phyloP scores from a whole-genome alignment of 2,797 vertebrate genomes.

The Darevskia nairensis region DNA sequence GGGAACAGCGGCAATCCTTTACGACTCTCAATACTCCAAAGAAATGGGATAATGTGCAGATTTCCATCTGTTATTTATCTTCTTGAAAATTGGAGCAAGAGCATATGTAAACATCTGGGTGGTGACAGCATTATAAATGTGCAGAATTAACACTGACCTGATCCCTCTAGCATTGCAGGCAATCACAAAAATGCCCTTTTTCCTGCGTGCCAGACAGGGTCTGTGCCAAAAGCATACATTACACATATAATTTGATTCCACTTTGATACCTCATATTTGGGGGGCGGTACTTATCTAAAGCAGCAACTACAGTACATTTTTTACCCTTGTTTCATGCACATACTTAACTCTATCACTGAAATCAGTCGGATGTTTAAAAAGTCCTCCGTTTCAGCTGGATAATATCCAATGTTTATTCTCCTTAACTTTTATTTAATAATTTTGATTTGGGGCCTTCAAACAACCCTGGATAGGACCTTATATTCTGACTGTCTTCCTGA shows the following conservation, averaged over 20 bases:
- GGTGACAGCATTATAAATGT: conserved; percentile 59
- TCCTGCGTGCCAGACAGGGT: conserved; percentile 56
- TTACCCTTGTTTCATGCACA: neutral
- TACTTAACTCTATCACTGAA: neutral
- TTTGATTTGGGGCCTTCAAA: neutral
- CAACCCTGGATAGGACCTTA: neutral
- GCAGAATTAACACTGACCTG: conserved; percentile 61
- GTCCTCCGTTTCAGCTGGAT: neutral
- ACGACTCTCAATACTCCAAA: conserved; percentile 36
- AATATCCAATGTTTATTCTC: neutral
- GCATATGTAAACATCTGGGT: conserved; percentile 54
- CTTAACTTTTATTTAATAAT: neutral
- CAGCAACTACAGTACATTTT: neutral
- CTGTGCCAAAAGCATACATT: conserved; percentile 29
- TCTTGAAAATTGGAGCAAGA: conserved; percentile 56
- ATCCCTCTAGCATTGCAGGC: conserved; percentile 51
- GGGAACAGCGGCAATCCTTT: conserved; percentile 15
- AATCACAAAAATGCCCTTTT: conserved; percentile 52
- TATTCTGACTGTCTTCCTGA: neutral
- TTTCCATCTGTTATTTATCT: conserved; percentile 57
- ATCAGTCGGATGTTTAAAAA: neutral
- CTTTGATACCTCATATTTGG: neutral
- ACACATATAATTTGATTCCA: conserved; percentile 31
- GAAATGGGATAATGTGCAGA: conserved; percentile 16
- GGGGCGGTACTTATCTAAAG: neutral